Evolutionary conservation across 2,888 invertebrate species (phyloP), one percentile per base, ranked within the genome.

Genomic region (Metalampra italica): DNA sequence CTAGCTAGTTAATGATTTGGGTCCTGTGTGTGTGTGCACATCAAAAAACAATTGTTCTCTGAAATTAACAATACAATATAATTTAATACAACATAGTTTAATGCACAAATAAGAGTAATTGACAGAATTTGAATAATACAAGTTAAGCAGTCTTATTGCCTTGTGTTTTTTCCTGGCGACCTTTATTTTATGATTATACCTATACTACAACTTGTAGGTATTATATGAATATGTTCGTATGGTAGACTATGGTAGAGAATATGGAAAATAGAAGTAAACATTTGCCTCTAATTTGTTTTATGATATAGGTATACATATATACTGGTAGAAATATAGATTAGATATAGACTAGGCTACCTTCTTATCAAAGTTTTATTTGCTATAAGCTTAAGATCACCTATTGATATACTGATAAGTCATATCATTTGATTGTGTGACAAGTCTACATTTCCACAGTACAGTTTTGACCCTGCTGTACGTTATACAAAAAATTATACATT

Each of bases 321-420:
- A 70, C 68, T 70, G 66, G 67, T 75, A 69, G 64, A 74, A 75
- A 67, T 49, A 57, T 54, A 69, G 86, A 87, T 86, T 80, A 87
- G 85, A 85, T 84, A 83, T 57, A 64, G 70, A 64, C 70, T 70
- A 68, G 71, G 75, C 75, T 75, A 72, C 62, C 66, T 75, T 66
- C 74, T 87, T 87, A 87, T 87, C 87, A 75, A 65, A 66, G 59
- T 77, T 72, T 72, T 87, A 83, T 85, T 86, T 87, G 79, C 75
- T 70, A 71, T 77, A 78, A 79, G 84, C 84, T 82, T 81, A 81
- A 78, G 81, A 82, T 81, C 80, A 71, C 66, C 68, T 80, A 82
- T 81, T 82, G 86, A 87, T 87, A 85, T 72, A 58, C 64, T 75
- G 86, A 87, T 88, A 87, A 78, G 68, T 53, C 52, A 58, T 71